These are phyloP conservation scores for Glossosoma conforme DNA, from an alignment of 1,140 invertebrate genomes.

Conservation along the genomic window DNA sequence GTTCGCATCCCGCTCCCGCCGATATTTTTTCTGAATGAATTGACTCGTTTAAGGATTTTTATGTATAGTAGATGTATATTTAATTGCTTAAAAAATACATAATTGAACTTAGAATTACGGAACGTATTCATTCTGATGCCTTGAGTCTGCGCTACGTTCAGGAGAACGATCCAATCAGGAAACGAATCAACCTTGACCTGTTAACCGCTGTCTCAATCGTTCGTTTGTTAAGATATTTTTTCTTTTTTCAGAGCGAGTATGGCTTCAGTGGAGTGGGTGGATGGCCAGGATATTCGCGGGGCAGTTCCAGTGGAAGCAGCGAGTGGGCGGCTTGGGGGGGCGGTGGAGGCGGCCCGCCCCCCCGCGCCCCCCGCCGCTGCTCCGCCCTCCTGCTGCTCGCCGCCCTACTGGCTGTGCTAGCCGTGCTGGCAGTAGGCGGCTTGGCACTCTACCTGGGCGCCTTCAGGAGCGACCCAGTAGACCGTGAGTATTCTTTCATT, in stretches of 20 bases:
- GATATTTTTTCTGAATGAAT: no score
- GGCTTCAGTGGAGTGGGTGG: slow-evolving; percentile 33
- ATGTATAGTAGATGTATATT: no score
- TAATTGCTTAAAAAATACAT: no score
- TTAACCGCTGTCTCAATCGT: no score
- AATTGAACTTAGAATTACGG: no score
- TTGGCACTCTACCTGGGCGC: slow-evolving; percentile 72
- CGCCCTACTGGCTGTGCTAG: slow-evolving; percentile 63
- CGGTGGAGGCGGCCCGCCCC: slow-evolving; percentile 31
- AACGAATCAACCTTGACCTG: no score
- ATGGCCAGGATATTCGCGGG: slow-evolving; percentile 10
- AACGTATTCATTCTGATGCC: no score
- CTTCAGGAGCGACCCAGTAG: slow-evolving; percentile 49
- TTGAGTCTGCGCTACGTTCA: no score
- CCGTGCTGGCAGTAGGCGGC: slow-evolving; percentile 66
- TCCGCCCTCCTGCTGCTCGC: slow-evolving; percentile 62
- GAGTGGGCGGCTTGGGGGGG: slow-evolving; percentile 29
- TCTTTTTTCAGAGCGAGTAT: slow-evolving; percentile 42
- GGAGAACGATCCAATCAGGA: no score
- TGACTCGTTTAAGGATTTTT: no score
- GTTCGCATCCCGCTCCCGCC: no score
- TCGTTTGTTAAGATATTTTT: slow-evolving; percentile 6
- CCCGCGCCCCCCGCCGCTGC: slow-evolving; percentile 41
- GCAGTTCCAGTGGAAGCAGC: slow-evolving; percentile 21
- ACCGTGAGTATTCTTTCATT: slow-evolving; percentile 39